These are phyloP conservation scores for Machimus rusticus DNA, from an alignment of 2,888 invertebrate genomes.

Conservation along the genomic window DNA sequence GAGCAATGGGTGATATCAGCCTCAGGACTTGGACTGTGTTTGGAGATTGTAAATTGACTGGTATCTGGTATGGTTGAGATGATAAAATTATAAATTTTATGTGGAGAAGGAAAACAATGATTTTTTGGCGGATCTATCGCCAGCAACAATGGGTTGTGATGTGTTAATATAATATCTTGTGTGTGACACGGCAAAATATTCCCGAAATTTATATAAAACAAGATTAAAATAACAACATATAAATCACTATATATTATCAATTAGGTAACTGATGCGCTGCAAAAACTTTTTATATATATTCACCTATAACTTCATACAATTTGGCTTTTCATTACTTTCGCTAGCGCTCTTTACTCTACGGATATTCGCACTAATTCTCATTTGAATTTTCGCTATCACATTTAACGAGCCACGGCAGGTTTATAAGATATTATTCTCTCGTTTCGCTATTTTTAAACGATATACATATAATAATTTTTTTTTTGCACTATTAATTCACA, in stretches of 20 bases:
- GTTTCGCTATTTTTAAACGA: background rate
- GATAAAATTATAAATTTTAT: background rate
- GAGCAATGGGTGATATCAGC: constrained; percentile 23
- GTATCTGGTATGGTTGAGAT: constrained; percentile 10
- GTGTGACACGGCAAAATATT: constrained; percentile 7
- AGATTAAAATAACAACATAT: background rate
- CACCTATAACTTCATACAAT: constrained; percentile 39
- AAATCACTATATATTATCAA: background rate
- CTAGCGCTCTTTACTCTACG: constrained; percentile 1
- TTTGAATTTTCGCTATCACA: constrained; percentile 6
- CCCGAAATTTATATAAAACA: background rate
- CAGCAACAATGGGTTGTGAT: background rate
- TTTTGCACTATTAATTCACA: constrained; percentile 7
- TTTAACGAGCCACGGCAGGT: background rate
- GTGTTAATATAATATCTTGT: background rate
- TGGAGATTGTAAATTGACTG: constrained; percentile 18
- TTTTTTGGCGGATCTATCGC: background rate
- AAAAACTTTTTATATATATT: constrained; percentile 16
- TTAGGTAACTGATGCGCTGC: background rate
- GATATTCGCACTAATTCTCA: constrained; percentile 33
- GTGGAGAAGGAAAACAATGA: constrained; percentile 1
- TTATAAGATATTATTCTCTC: background rate
- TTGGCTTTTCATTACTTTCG: constrained; percentile 34
- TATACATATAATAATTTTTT: background rate
- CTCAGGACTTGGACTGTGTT: background rate